Percentiles rank a stretch among this genome's conserved stretches.
Conservation (phyloP, 2,888 invertebrate genomes). For the Drosophila limbata region DNA sequence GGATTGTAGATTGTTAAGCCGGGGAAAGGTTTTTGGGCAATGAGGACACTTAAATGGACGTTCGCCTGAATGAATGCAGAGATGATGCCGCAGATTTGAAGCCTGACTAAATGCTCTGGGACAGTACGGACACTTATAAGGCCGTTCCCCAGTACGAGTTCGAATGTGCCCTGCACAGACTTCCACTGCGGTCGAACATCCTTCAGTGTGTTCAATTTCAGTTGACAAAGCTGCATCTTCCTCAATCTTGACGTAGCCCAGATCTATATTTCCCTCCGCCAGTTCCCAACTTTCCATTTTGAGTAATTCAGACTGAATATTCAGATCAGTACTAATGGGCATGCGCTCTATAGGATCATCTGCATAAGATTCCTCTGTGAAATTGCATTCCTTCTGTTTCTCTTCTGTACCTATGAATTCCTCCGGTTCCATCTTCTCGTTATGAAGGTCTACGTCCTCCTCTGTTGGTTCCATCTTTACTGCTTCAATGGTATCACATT, state of each 20-base stretch:
- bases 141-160: conserved; percentile 43
- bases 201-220: neutral
- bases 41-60: conserved; percentile 50
- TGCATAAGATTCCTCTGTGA: neutral
- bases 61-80: conserved; percentile 45
- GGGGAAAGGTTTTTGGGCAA: conserved; percentile 32
- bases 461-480: conserved; percentile 8
- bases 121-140: conserved; percentile 36
- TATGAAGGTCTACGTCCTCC: neutral
- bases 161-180: conserved; percentile 13
- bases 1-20: conserved; percentile 37
- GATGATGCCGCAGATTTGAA: conserved; percentile 45
- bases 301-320: conserved; percentile 37
- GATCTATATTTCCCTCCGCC: conserved; percentile 24
- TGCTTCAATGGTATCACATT: neutral
- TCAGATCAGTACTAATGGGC: neutral
- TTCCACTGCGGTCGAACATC: neutral
- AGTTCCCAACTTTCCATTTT: conserved; percentile 38
- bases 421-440: conserved; percentile 1
- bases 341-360: neutral
- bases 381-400: neutral
- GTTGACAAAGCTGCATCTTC: neutral
- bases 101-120: conserved; percentile 41
- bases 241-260: conserved; percentile 40
- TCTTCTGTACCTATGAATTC: neutral